A percentile compares a stretch with the other conserved stretches of the same genome.
Evolutionary conservation across 1,140 invertebrate species (phyloP).

Genomic region (Nasonia giraulti): DNA sequence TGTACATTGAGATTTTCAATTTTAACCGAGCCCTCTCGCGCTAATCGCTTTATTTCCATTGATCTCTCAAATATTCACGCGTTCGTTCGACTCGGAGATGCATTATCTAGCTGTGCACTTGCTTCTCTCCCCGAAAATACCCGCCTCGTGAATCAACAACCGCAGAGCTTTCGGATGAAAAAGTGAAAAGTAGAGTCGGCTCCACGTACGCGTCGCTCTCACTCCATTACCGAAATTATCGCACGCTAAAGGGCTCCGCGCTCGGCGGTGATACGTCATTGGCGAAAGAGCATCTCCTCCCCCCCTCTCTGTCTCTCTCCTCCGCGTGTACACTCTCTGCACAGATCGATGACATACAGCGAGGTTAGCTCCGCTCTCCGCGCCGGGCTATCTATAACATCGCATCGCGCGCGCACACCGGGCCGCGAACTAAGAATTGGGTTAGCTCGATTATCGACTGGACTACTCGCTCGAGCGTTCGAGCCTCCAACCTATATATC

Average conservation of each 20-base stretch:
- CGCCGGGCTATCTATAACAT: constrained; percentile 32
- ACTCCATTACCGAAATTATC: constrained; percentile 9
- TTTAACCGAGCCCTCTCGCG: no score
- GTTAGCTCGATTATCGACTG: constrained; percentile 42
- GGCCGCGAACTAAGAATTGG: constrained; percentile 41
- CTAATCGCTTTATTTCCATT: no score
- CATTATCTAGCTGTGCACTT: no score
- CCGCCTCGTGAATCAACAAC: no score
- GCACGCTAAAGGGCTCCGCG: background rate
- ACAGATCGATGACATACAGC: constrained; percentile 1
- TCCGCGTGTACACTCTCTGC: background rate
- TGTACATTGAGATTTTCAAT: no score
- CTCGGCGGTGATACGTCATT: background rate
- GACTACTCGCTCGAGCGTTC: background rate
- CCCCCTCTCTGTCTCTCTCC: background rate
- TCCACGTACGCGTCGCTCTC: background rate
- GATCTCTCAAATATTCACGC: no score
- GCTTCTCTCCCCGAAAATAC: no score
- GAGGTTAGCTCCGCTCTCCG: background rate
- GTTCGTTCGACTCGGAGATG: no score
- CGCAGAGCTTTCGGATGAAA: no score
- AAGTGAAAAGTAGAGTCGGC: no score
- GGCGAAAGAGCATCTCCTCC: constrained; percentile 22
- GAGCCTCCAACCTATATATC: background rate
- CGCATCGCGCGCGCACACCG: background rate